Conservation (phyloP, 2,888 invertebrate genomes). For the Ormyrus rosae region DNA sequence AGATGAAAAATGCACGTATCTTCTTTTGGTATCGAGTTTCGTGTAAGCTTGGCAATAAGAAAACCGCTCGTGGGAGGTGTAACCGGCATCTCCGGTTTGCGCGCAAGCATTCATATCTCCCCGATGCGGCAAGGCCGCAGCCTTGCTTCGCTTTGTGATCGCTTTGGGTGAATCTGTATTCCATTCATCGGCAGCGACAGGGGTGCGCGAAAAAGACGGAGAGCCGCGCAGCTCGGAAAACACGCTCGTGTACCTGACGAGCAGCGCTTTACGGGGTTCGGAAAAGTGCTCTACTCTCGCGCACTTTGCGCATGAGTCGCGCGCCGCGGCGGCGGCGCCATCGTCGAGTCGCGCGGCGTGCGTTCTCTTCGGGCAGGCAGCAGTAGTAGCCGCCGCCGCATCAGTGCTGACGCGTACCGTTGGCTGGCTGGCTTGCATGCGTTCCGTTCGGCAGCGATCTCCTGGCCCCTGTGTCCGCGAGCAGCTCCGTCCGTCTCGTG, state of each 20-base stretch:
- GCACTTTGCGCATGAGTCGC: slow-evolving; percentile 27
- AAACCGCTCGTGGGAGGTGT: no score
- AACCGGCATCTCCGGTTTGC: no score
- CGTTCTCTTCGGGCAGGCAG: slow-evolving; percentile 32
- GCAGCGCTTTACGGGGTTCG: neutral
- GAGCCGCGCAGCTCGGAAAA: neutral
- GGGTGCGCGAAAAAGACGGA: neutral
- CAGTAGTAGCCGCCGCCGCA: neutral
- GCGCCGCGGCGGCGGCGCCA: slow-evolving; percentile 22
- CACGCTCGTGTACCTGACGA: neutral
- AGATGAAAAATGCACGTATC: no score
- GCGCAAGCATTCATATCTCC: no score
- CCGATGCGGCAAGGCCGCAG: no score
- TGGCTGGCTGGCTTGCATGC: neutral
- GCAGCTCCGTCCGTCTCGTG: neutral
- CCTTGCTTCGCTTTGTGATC: no score
- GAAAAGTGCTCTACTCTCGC: neutral
- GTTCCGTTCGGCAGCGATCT: neutral
- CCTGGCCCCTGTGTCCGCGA: neutral
- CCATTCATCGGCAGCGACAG: neutral
- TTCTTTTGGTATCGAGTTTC: no score
- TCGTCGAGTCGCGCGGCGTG: slow-evolving; percentile 20
- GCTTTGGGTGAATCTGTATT: no score
- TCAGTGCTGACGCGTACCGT: slow-evolving; percentile 60
- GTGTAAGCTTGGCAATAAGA: no score